A percentile compares a stretch with the other conserved stretches of the same genome.
Conservation (phyloP, 1,140 invertebrate genomes). For the Archivesica marissinica region DNA sequence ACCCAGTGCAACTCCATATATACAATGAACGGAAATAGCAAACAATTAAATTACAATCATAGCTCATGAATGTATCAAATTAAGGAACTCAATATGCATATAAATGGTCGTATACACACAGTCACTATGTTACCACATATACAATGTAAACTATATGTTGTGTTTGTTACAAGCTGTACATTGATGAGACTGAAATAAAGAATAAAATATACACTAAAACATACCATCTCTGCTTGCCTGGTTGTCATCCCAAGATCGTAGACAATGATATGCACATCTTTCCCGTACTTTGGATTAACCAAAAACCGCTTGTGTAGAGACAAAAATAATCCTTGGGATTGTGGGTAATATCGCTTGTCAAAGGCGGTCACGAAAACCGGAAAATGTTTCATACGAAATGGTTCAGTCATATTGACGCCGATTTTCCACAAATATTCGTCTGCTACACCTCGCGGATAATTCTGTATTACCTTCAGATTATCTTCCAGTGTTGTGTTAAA, state of each 20-base stretch:
- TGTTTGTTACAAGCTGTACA: too few relatives aligned
- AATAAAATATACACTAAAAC: neutral
- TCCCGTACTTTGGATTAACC: neutral
- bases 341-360: neutral
- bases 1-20: too few relatives aligned
- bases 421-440: constrained; percentile 38
- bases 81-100: too few relatives aligned
- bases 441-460: constrained; percentile 24
- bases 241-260: constrained; percentile 29
- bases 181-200: too few relatives aligned
- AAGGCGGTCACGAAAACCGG: constrained; percentile 43
- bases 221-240: constrained; percentile 8
- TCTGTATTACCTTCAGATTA: constrained; percentile 34
- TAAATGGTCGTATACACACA: too few relatives aligned
- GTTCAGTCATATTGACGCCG: constrained; percentile 5
- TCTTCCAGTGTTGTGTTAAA: constrained; percentile 36
- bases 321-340: constrained; percentile 17
- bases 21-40: too few relatives aligned
- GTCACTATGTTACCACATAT: too few relatives aligned
- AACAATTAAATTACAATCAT: too few relatives aligned
- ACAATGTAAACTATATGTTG: too few relatives aligned
- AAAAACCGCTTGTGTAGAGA: constrained; percentile 13
- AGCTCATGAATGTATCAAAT: too few relatives aligned
- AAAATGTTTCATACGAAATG: constrained; percentile 14
- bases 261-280: constrained; percentile 15